phyloP scores from a whole-genome alignment of 2,113 vertebrate species.

The Asarcornis scutulata region DNA sequence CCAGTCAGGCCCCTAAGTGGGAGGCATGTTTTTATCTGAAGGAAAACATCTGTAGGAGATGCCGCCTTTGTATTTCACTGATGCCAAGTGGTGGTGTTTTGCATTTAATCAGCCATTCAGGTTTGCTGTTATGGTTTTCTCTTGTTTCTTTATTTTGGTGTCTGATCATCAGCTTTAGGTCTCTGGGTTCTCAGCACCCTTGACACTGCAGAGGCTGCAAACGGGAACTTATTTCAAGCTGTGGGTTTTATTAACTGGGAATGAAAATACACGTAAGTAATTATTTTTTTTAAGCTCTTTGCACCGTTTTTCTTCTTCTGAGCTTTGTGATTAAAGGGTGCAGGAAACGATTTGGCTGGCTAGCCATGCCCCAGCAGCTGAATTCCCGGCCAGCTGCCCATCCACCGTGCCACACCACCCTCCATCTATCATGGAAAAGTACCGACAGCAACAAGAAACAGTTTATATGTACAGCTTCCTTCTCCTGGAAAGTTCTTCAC shows the following conservation, averaged over 20 bases:
- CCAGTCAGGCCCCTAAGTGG: not conserved
- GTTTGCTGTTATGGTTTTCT: not conserved
- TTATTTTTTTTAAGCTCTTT: not conserved
- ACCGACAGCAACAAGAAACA: not conserved
- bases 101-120: not conserved
- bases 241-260: not conserved
- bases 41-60: not conserved
- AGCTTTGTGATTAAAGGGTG: not conserved
- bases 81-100: not conserved
- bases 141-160: not conserved
- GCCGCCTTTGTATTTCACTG: not conserved
- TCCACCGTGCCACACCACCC: not conserved
- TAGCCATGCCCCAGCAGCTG: not conserved
- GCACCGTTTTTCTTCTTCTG: not conserved
- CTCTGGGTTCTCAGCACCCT: not conserved
- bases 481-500: not conserved
- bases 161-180: not conserved
- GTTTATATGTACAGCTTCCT: not conserved
- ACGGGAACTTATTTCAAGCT: rapidly evolving
- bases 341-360: not conserved
- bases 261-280: not conserved
- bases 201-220: rapidly evolving
- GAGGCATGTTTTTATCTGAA: not conserved
- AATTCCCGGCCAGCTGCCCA: not conserved
- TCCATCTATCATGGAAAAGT: not conserved